Conservation (phyloP, 53 echinoderm and acorn worm species). For the Holothuria scabra region DNA sequence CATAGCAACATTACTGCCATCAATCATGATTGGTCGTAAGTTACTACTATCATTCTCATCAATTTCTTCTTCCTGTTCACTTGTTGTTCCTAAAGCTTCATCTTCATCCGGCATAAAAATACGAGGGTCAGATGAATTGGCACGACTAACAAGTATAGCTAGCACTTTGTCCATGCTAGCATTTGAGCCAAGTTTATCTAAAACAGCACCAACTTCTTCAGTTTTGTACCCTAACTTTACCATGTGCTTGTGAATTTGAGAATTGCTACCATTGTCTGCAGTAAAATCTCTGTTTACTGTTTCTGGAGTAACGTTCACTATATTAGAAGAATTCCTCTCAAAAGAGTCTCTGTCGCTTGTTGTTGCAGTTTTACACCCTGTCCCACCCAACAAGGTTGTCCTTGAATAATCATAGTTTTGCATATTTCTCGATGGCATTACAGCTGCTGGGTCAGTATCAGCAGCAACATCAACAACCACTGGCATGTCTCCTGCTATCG, state of each 20-base stretch:
- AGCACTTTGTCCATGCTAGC: conserved; percentile 25
- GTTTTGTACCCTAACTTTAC: conserved; percentile 8
- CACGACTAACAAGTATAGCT: background rate
- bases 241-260: conserved; percentile 24
- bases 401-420: conserved; percentile 7
- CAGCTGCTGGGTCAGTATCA: too few species aligned
- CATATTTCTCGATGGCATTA: too few species aligned
- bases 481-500: too few species aligned
- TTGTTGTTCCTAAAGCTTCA: conserved; percentile 22
- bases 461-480: too few species aligned
- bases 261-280: too few species aligned
- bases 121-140: conserved; percentile 26
- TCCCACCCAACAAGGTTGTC: conserved; percentile 25
- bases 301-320: background rate
- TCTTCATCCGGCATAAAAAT: conserved; percentile 40
- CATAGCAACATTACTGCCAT: conserved; percentile 98
- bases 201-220: conserved; percentile 2
- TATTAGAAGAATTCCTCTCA: too few species aligned
- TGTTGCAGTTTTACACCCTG: background rate
- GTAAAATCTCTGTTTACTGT: background rate
- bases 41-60: conserved; percentile 67
- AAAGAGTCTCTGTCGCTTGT: background rate
- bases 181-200: conserved; percentile 33
- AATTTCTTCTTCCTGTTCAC: conserved; percentile 54
- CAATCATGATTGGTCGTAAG: conserved; percentile 86